Base-by-base conservation (phyloP, 2,797 vertebrate genomes). In the Huso huso region DNA sequence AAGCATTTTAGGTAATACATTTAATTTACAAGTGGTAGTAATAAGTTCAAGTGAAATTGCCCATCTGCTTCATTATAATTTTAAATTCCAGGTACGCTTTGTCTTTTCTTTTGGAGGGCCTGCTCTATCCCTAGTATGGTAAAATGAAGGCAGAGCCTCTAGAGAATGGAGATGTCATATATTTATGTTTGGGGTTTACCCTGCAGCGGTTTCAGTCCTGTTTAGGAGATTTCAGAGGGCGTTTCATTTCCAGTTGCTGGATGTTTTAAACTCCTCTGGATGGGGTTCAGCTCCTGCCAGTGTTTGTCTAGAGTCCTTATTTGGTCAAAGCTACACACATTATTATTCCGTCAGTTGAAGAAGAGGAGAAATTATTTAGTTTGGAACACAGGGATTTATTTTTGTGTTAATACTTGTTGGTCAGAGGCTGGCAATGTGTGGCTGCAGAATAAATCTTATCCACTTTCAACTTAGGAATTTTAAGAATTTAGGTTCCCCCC, bases 241-340 rank as follows among this genome's bases (percentile, higher is more conserved):
- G 69, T 58, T 48, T n/a, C 8, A 57, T 51, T 53, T 69, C 63
- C 69, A 74, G 74, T 74, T 77, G 71, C 68, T 13, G 62, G 66
- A 66, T 52, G 64, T 37, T 37, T 37, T 37, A 37, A 37, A 37
- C 23, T 37, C 23, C 23, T 4, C 23, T 37, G 23, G 23, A 37
- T 37, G 23, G 23, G 4, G 23, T 66, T 62, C 55, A 67, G 64
- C 68, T 63, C 48, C 53, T 65, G 69, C 69, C 69, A 69, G 75
- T 79, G 76, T 84, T 84, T 84, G 55, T 77, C 64, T 76, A 78
- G 81, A 81, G 64, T 77, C 88, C 88, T 85, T 90, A 89, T 91
- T 89, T 90, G 89, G 89, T 86, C 79, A 88, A 77, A 75, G 77
- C 81, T 77, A 84, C 80, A 77, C 78, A 80, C 75, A 70, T 77